A percentile compares a stretch with the other conserved stretches of the same genome.
Evolutionary conservation across 2,888 invertebrate genomes (phyloP).

Genomic region (Dendrolimus houi): DNA sequence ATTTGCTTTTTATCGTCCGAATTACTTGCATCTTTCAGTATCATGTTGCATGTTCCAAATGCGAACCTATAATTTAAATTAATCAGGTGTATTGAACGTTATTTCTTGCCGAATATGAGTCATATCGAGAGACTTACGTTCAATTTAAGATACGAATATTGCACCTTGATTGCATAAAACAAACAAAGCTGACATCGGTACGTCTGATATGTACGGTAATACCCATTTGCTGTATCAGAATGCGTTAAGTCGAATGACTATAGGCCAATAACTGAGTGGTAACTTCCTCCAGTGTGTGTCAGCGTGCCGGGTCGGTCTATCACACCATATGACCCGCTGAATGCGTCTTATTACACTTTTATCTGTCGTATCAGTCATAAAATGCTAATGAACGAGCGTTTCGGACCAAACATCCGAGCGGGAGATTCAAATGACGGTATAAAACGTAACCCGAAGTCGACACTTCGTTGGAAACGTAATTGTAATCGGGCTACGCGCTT

Average conservation of each 20-base stretch:
- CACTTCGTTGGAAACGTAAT: constrained; percentile 70
- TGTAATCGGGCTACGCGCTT: constrained; percentile 66
- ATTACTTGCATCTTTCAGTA: constrained; percentile 4
- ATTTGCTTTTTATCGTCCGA: constrained; percentile 14
- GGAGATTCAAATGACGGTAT: constrained; percentile 73
- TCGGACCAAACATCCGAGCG: constrained; percentile 74
- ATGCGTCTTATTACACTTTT: constrained; percentile 74
- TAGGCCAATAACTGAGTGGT: constrained; percentile 50
- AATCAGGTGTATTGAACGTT: background rate
- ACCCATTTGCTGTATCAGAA: constrained; percentile 54
- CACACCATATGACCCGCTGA: constrained; percentile 66
- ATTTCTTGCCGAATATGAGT: background rate
- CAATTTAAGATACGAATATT: constrained; percentile 24
- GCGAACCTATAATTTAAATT: background rate
- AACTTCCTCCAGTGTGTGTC: constrained; percentile 51
- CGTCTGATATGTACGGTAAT: constrained; percentile 45
- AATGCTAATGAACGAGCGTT: constrained; percentile 73
- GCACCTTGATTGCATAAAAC: constrained; percentile 34
- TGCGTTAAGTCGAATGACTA: constrained; percentile 48
- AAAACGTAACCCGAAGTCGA: constrained; percentile 72
- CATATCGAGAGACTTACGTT: constrained; percentile 3
- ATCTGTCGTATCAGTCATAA: constrained; percentile 75
- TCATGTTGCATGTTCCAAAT: background rate
- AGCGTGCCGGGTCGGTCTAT: constrained; percentile 56
- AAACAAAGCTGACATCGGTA: constrained; percentile 40